phyloP scores from a whole-genome alignment of 2,113 vertebrate genomes.

The Passer domesticus region DNA sequence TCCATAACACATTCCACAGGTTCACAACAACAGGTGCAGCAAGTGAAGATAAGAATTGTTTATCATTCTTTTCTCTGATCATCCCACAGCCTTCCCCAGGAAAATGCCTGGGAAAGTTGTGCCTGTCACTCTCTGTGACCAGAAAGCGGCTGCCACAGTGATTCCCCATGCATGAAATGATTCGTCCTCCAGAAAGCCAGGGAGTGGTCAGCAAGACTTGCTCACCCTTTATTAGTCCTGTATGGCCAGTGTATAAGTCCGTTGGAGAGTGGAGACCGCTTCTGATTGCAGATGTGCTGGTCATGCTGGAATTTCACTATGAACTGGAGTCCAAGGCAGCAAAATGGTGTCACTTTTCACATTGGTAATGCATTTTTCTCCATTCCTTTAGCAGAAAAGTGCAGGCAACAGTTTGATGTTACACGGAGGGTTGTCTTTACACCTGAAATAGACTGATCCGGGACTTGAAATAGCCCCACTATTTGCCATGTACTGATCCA shows the following conservation, averaged over 20 bases:
- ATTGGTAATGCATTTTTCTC: neutral
- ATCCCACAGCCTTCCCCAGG: neutral
- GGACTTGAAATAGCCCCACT: neutral
- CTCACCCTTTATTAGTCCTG: neutral
- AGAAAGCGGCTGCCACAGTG: neutral
- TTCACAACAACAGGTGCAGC: neutral
- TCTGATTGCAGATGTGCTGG: neutral
- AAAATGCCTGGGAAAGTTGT: neutral
- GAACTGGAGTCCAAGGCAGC: neutral
- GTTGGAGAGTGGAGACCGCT: neutral
- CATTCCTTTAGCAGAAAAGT: neutral
- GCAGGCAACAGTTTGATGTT: neutral
- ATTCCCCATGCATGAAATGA: neutral
- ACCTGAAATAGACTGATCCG: fast-evolving
- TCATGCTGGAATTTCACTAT: neutral
- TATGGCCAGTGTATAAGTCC: neutral
- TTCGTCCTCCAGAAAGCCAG: neutral
- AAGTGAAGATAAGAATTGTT: neutral
- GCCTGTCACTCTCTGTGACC: neutral
- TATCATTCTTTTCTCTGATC: neutral
- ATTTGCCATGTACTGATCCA: neutral
- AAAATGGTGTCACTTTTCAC: neutral
- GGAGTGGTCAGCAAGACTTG: neutral
- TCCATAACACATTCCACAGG: neutral
- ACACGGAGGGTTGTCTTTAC: neutral